A percentile compares a stretch with the other conserved stretches of the same genome.
Conservation (phyloP, 2,888 invertebrate species). For the Brassicogethes aeneus region DNA sequence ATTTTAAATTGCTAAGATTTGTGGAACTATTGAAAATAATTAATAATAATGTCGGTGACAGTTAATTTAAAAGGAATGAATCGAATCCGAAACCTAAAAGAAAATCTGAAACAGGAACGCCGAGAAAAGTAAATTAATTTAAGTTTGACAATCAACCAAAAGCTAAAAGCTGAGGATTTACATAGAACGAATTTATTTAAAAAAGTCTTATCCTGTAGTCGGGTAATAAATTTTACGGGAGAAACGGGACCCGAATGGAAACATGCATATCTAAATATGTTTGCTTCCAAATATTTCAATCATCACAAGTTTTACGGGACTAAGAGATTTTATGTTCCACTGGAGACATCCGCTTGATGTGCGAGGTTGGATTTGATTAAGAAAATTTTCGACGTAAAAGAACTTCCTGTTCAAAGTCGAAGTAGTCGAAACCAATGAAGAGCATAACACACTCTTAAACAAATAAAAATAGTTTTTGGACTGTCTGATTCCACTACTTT, state of each 20-base stretch:
- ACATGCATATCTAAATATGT: slow-evolving; percentile 24
- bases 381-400: slow-evolving; percentile 30
- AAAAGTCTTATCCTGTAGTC: slow-evolving; percentile 8
- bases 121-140: slow-evolving; percentile 10
- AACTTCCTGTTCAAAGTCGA: slow-evolving; percentile 17
- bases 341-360: slow-evolving; percentile 30
- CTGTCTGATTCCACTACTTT: no score
- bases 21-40: no score
- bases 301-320: slow-evolving; percentile 29
- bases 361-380: slow-evolving; percentile 32
- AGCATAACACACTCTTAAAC: neutral
- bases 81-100: no score
- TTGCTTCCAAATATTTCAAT: slow-evolving; percentile 29
- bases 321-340: slow-evolving; percentile 29
- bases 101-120: no score
- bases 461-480: slow-evolving; percentile 8
- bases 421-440: slow-evolving; percentile 3
- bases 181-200: slow-evolving; percentile 14
- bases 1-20: no score
- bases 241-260: slow-evolving; percentile 7
- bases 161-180: slow-evolving; percentile 11
- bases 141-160: slow-evolving; percentile 7
- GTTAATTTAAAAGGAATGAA: no score
- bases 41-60: no score
- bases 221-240: slow-evolving; percentile 18